phyloP scores from a whole-genome alignment of 2,888 invertebrate genomes.

The Pinctada fucata region DNA sequence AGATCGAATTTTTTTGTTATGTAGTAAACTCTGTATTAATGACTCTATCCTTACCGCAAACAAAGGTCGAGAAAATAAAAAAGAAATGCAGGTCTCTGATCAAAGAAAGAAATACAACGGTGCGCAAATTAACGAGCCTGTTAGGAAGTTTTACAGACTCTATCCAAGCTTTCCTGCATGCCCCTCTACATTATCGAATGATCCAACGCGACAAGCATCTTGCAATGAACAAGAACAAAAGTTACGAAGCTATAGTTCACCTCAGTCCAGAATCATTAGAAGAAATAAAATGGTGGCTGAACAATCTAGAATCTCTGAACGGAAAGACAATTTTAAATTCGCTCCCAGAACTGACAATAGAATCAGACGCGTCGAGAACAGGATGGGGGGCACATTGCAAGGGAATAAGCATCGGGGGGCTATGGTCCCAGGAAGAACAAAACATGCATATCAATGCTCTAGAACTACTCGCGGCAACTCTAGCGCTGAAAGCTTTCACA shows the following conservation, averaged over 20 bases:
- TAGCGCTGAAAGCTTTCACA: conserved; percentile 19
- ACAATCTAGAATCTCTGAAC: conserved; percentile 22
- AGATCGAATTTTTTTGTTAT: conserved; percentile 20
- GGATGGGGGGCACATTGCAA: conserved; percentile 20
- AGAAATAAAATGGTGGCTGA: conserved; percentile 22
- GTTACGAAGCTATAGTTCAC: conserved; percentile 17
- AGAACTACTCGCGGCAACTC: conserved; percentile 18
- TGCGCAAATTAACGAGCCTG: conserved; percentile 25
- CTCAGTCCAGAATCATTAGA: conserved; percentile 2
- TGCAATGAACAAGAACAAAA: background rate
- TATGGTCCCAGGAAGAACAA: conserved; percentile 11
- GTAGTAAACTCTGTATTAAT: conserved; percentile 7
- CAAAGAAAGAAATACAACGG: conserved; percentile 2
- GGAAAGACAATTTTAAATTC: conserved; percentile 15
- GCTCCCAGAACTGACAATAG: conserved; percentile 16
- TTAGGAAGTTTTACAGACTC: conserved; percentile 34
- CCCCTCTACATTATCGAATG: conserved; percentile 32
- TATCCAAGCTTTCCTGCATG: conserved; percentile 32
- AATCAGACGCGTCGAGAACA: conserved; percentile 22
- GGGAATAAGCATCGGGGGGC: conserved; percentile 12
- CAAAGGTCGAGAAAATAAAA: background rate
- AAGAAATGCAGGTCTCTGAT: conserved; percentile 2
- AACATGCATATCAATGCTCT: conserved; percentile 22
- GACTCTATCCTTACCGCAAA: conserved; percentile 3
- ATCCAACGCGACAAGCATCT: conserved; percentile 27